Percentiles rank a stretch among this genome's conserved stretches.
These are phyloP conservation scores for Mugil cephalus DNA, from an alignment of 2,113 vertebrate species.

Conservation along the genomic window DNA sequence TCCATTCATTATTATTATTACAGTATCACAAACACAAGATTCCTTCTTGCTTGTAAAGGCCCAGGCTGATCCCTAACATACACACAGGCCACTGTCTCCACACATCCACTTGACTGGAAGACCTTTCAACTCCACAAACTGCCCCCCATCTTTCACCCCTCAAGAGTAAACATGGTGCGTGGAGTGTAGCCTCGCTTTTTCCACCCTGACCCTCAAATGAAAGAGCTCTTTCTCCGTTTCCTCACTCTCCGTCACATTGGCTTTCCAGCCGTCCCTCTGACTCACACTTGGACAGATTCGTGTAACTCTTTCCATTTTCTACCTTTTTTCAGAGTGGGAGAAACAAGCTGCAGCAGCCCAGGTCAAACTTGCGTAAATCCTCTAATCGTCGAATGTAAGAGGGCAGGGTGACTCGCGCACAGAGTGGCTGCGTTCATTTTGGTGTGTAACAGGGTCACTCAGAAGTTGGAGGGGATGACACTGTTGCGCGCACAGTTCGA, in stretches of 20 bases:
- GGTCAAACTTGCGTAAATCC: slow-evolving; percentile 16
- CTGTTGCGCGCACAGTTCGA: slow-evolving; percentile 26
- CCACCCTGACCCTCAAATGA: slow-evolving; percentile 72
- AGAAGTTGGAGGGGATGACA: background rate
- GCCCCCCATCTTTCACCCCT: slow-evolving; percentile 49
- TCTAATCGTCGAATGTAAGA: background rate
- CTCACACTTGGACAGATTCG: slow-evolving; percentile 56
- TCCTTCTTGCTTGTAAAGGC: background rate
- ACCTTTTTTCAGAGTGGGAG: slow-evolving; percentile 23
- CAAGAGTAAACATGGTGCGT: slow-evolving; percentile 74
- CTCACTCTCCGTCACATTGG: slow-evolving; percentile 49
- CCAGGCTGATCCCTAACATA: background rate
- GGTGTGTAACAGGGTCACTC: slow-evolving; percentile 5
- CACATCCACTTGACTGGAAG: slow-evolving; percentile 38
- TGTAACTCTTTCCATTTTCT: slow-evolving; percentile 71
- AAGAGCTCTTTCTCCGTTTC: slow-evolving; percentile 77
- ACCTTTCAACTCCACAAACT: slow-evolving; percentile 45
- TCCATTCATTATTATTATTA: background rate
- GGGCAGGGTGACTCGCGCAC: slow-evolving; percentile 8
- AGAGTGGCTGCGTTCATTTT: slow-evolving; percentile 25
- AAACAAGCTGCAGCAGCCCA: slow-evolving; percentile 4
- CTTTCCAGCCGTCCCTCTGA: slow-evolving; percentile 61
- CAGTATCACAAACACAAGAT: slow-evolving; percentile 18
- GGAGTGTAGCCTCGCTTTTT: slow-evolving; percentile 63
- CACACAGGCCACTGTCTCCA: slow-evolving; percentile 18